phyloP scores from a whole-genome alignment of 2,888 invertebrate genomes.

The Drosophila greeni region DNA sequence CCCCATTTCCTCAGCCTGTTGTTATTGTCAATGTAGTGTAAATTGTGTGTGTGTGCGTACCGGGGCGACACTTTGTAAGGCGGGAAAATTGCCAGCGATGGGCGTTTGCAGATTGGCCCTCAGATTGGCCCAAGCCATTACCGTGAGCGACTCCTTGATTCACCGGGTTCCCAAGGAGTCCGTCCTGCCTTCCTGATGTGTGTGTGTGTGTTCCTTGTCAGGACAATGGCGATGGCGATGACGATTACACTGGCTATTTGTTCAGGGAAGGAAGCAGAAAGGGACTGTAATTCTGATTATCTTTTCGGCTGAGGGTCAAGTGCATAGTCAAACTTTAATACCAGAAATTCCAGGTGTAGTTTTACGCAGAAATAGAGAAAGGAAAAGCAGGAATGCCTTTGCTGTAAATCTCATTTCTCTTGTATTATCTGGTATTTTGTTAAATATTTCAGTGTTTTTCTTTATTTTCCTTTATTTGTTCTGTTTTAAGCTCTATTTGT shows the following conservation, averaged over 20 bases:
- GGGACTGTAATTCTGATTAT: conserved; percentile 26
- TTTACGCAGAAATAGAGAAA: conserved; percentile 3
- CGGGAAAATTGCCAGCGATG: conserved; percentile 49
- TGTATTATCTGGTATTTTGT: not conserved
- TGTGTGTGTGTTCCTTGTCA: conserved; percentile 26
- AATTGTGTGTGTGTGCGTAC: conserved; percentile 53
- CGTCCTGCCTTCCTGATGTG: conserved; percentile 17
- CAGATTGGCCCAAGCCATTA: conserved; percentile 70
- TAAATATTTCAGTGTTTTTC: conserved; percentile 3
- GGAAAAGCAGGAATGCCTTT: not conserved
- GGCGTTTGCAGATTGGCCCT: conserved; percentile 57
- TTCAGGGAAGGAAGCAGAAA: conserved; percentile 10
- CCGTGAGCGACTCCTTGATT: conserved; percentile 48
- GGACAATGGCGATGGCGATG: conserved; percentile 32
- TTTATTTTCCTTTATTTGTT: not conserved
- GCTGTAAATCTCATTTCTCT: not conserved
- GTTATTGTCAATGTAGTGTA: conserved; percentile 64
- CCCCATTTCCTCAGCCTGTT: conserved; percentile 22
- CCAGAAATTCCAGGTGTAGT: conserved; percentile 17
- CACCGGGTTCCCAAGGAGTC: conserved; percentile 31
- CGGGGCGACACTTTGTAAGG: conserved; percentile 23
- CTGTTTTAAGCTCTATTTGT: not conserved
- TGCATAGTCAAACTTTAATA: conserved; percentile 14
- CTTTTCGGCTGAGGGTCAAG: conserved; percentile 4
- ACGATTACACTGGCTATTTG: conserved; percentile 37